Conservation (phyloP, 2,797 vertebrate genomes). For the Propithecus deckenii region DNA sequence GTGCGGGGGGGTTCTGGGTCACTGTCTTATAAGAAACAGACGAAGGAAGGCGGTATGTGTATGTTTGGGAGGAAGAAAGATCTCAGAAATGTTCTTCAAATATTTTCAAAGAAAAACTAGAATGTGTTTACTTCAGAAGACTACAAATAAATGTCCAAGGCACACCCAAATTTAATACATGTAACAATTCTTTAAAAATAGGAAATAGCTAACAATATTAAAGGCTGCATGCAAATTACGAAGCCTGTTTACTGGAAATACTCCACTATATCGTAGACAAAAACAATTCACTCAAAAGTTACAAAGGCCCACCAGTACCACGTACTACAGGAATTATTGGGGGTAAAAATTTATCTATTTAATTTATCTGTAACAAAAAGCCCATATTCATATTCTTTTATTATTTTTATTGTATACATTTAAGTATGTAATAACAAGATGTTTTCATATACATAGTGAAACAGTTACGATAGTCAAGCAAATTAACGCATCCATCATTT, state of each 20-base stretch:
- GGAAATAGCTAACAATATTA: not conserved
- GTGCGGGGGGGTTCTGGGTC: not conserved
- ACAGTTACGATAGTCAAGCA: not conserved
- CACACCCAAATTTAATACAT: not conserved
- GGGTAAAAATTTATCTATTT: not conserved
- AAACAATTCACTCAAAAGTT: constrained; percentile 11
- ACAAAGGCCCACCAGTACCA: not conserved
- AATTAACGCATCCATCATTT: not conserved
- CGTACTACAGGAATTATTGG: not conserved
- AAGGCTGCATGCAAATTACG: not conserved
- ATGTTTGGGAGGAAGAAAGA: not conserved
- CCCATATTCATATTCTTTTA: not conserved
- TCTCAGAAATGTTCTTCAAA: not conserved
- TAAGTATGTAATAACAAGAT: not conserved
- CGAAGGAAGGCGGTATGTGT: not conserved
- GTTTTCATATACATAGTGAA: not conserved
- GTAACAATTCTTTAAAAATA: not conserved
- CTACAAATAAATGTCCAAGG: not conserved
- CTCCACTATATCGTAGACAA: not conserved
- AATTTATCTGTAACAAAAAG: not conserved
- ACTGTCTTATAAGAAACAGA: not conserved
- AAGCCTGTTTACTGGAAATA: not conserved
- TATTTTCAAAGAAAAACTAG: not conserved
- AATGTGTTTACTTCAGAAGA: not conserved
- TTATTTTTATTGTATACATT: not conserved